A percentile compares a stretch with the other conserved stretches of the same genome.
Evolutionary conservation across 2,113 vertebrate genomes (phyloP).

Genomic region (Emberiza fucata): DNA sequence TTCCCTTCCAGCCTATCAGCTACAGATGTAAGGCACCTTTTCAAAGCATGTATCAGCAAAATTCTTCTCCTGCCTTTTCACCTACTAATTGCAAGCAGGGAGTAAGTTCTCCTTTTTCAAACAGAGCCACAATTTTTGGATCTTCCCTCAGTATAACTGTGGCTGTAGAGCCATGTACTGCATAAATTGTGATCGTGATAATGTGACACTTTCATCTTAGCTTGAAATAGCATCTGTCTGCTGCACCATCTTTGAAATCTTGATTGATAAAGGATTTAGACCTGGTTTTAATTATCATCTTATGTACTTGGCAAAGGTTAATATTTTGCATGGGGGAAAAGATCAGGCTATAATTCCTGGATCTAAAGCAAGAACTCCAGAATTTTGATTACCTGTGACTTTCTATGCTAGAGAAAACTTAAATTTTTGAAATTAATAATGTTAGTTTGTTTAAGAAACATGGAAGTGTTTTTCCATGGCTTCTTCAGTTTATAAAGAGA

Average conservation of each 20-base stretch:
- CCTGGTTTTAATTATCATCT: constrained; percentile 65
- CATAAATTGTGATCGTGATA: constrained; percentile 44
- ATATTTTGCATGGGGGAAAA: constrained; percentile 42
- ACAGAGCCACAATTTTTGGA: constrained; percentile 19
- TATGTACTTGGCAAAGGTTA: constrained; percentile 62
- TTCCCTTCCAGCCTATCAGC: constrained; percentile 16
- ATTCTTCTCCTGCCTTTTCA: constrained; percentile 63
- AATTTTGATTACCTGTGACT: not conserved
- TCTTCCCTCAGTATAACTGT: not conserved
- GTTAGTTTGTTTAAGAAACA: not conserved
- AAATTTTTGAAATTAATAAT: not conserved
- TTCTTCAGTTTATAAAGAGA: not conserved
- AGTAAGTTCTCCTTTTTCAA: constrained; percentile 35
- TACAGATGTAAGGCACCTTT: constrained; percentile 19
- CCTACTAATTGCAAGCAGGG: constrained; percentile 58
- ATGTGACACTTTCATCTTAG: constrained; percentile 48
- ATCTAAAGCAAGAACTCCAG: not conserved
- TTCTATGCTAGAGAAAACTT: not conserved
- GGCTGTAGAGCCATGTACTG: not conserved
- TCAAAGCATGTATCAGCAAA: not conserved
- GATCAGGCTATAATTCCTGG: constrained; percentile 27
- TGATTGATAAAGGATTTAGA: constrained; percentile 62
- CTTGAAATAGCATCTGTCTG: constrained; percentile 54
- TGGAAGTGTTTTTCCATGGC: not conserved
- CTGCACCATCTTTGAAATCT: constrained; percentile 62